Base-by-base conservation (phyloP, 2,113 vertebrate species). In the Corvus cornix region DNA sequence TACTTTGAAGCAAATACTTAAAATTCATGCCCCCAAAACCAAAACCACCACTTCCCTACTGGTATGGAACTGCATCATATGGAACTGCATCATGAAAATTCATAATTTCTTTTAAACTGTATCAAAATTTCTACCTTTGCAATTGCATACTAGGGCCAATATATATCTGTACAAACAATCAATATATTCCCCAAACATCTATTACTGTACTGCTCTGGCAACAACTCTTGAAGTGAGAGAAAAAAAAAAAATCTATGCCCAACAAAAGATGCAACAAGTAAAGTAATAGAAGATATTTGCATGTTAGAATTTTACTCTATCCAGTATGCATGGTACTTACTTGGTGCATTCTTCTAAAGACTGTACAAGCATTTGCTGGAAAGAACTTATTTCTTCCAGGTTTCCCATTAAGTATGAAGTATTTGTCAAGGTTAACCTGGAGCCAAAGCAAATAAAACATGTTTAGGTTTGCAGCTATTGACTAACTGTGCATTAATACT, bases 351-450 rank as follows among this genome's bases (percentile, higher is more conserved):
- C 99, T 97, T 99, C 99, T 97, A 99, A 97, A 66, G 99, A 99
- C 96, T 99, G 99, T 92, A 99, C 99, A 53, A 99, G 98, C 98
- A 99, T 98, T 97, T 99, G 99, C 97, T 99, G 99, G 97, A 99
- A 99, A 96, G 99, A 98, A 96, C 98, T 98, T 96, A 99, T 99
- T 95, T 99, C 99, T 93, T 99, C 99, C 44, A 99, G 98, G 91
- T 99, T 99, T 51, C 99, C 99, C 98, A 99, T 97, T 97, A 99
- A 98, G 81, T 99, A 97, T 41, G 98, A 98, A 74, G 98, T 98
- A 79, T 98, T 99, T 73, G 98, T 94, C 21, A 98, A 96, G 94
- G 98, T 98, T 93, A 99, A 97, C 97, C 99, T 99, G 90, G 37
- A 96, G 69, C 27, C 75, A 94, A 95, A 69, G 87, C 80, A 95